Base-by-base conservation (phyloP, 1,140 invertebrate species). In the Cydia pomonella region DNA sequence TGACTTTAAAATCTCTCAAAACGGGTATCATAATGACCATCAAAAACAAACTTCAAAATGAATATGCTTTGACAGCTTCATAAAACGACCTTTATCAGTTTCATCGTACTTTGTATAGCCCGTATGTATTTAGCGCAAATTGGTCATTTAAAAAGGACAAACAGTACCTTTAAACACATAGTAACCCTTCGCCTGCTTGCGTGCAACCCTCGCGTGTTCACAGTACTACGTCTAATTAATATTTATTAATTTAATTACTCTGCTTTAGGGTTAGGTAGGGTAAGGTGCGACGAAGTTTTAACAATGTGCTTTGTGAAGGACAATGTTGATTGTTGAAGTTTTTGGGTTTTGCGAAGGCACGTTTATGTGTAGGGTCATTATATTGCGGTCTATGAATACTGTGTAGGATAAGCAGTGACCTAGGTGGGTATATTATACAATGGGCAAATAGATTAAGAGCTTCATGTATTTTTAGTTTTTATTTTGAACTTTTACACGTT, bases 211-310 rank as follows among this genome's bases (percentile, higher is more conserved):
- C 64, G 72, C 62, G 50, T 74, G 33, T 33, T 66, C 18, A 21
- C 59, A 47, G 63, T 76, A 66, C 64, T 41, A 38, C 33, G 29
- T 21, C 64, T 77, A 76, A 82, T 82, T 82, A 82, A 80, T 82
- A 82, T 82, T 82, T 80, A 82, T 79, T 79, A 77, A 82, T 78
- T 78, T 80, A 78, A 80, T 82, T 82, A 82, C 74, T 64, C n/a
- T 63, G 47, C 73, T 81, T 81, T 76, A 76, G 64, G 64, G 64
- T 79, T 78, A 77, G 73, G 72, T 9, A 18, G 73, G n/a, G 59
- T 66, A 74, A 74, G 72, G 44, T 38, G 9, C 27, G 50, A 23
- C 29, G 21, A 18, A 18, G 63, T 66, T 66, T 66, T 66, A 33
- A 66, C 21, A 47, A 66, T 66, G 27, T n/a, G 29, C 27, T 33